Percentiles rank a stretch among this genome's conserved stretches.
Evolutionary conservation across 2,888 invertebrate species (phyloP).

Genomic region (Tethea ocularis): DNA sequence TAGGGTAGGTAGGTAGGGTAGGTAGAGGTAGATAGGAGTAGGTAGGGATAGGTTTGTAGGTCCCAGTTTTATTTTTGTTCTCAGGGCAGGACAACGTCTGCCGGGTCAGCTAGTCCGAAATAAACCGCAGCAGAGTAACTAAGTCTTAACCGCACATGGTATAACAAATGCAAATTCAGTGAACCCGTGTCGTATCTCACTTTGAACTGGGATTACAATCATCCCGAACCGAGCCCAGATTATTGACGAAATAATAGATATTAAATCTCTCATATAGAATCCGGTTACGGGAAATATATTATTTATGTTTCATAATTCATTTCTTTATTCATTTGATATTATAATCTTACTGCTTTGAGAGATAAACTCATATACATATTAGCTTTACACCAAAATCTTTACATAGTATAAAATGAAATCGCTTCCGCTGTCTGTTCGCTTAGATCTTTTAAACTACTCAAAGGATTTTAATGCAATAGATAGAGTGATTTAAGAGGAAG

Average conservation of each 20-base stretch:
- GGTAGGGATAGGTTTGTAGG: no score
- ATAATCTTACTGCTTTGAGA: not conserved
- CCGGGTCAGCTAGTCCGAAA: no score
- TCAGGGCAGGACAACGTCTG: no score
- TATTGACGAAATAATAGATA: constrained; percentile 1
- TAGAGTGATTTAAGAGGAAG: no score
- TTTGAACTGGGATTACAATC: not conserved
- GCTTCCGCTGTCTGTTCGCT: not conserved
- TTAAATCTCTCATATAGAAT: not conserved
- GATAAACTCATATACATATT: not conserved
- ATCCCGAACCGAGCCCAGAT: not conserved
- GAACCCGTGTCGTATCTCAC: not conserved
- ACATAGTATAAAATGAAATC: no score
- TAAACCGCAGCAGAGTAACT: not conserved
- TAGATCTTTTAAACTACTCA: no score
- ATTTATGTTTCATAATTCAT: not conserved
- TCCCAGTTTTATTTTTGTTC: no score
- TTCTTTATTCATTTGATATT: not conserved
- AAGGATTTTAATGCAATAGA: no score
- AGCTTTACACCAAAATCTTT: no score
- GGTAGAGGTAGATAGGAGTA: no score
- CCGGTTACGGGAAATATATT: not conserved
- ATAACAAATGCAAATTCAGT: not conserved
- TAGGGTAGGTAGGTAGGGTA: no score
- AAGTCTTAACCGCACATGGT: not conserved